These are phyloP conservation scores for Bilobella aurantiaca DNA, from an alignment of 1,140 invertebrate genomes.

Conservation along the genomic window DNA sequence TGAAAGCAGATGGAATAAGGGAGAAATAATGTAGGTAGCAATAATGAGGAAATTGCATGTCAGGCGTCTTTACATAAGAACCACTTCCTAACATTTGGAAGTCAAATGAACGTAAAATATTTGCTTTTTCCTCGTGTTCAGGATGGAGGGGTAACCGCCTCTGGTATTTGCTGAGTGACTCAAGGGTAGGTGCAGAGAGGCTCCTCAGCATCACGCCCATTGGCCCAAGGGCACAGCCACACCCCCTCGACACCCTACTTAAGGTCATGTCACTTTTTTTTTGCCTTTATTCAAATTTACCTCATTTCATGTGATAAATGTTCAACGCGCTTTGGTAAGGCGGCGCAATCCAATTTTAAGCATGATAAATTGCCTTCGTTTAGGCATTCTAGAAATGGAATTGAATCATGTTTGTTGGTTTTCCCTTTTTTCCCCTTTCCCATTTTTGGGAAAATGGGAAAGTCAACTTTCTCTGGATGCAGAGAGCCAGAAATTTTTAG, in stretches of 20 bases:
- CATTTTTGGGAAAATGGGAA: neutral
- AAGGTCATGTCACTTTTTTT: no score
- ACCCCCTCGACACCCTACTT: no score
- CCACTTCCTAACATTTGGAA: no score
- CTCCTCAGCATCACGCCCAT: slow-evolving; percentile 63
- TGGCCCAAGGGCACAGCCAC: slow-evolving; percentile 11
- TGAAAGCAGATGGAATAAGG: slow-evolving; percentile 5
- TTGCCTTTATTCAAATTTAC: slow-evolving; percentile 15
- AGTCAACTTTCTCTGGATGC: neutral
- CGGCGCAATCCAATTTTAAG: no score
- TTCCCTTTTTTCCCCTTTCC: neutral
- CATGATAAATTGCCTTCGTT: no score
- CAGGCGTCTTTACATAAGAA: slow-evolving; percentile 5
- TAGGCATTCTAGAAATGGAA: slow-evolving; percentile 1
- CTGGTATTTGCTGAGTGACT: slow-evolving; percentile 78
- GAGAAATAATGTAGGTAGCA: neutral
- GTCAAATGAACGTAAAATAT: no score
- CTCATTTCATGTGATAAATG: slow-evolving; percentile 12
- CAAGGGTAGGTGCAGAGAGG: slow-evolving; percentile 65
- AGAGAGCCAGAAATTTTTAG: neutral
- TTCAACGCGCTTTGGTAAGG: no score
- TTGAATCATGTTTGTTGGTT: neutral
- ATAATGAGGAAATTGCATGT: neutral
- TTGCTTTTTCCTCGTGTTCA: no score
- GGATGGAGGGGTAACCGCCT: slow-evolving; percentile 71